Evolutionary conservation across 2,113 vertebrate genomes (phyloP), one percentile per base, ranked within the genome.

Genomic region (Nesoenas mayeri): DNA sequence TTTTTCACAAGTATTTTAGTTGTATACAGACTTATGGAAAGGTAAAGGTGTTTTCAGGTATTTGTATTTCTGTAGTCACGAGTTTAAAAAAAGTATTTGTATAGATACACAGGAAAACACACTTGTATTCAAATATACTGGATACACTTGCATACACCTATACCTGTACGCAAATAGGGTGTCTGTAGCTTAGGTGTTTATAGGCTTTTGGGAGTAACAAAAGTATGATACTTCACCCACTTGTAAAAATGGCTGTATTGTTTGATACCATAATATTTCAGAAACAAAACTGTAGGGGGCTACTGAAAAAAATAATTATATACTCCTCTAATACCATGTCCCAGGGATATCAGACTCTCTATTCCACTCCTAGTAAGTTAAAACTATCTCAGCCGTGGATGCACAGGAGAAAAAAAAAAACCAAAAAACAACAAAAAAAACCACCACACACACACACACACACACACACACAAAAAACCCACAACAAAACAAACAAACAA

Each of bases 321-420:
- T 16, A 42, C 42, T 82, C 4, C 4, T 79, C 3, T 1, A 64
- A 44, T 25, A 54, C 4, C 6, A 18, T 29, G 12, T 50, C 12
- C 9, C 19, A 79, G 48, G 9, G 11, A 15, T 47, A 66, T 40
- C 56, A 91, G 0, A 0, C 2, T 71, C 40, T 62, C 12, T 61
- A 6, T 34, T 73, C 5, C 4, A 5, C 6, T 60, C 7, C 22
- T 48, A 14, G 9, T 19, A 40, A 60, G 2, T 3, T 48, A 77
- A 79, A 80, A 54, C 3, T 29, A 0, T 60, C 64, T 60, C 6
- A 40, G 2, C 19, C 66, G 6, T 48, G 36, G 22, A 15, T 12
- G 10, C 4, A 5, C 3, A 50, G 16, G 29, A 83, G 15, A 12
- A 71, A 60, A 73, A 72, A 51, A 56, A n/a, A n/a, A n/a, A n/a